Percentiles rank a stretch among this genome's conserved stretches.
These are phyloP conservation scores for Ameiurus melas DNA, from an alignment of 2,113 vertebrate species.

Conservation along the genomic window DNA sequence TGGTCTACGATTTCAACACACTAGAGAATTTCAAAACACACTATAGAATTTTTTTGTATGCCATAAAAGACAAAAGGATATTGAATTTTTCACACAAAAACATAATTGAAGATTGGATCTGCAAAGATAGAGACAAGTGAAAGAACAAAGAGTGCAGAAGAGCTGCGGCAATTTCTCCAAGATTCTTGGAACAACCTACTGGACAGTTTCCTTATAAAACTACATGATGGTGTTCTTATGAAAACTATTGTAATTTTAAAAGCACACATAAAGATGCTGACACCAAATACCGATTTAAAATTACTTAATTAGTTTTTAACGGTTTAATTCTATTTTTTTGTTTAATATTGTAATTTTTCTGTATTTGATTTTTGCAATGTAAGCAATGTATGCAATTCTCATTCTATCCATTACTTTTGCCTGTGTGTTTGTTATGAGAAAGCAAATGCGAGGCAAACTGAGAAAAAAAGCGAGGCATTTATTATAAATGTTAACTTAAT, in stretches of 20 bases:
- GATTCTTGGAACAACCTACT: too few species aligned
- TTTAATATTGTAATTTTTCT: neutral
- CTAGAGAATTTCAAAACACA: too few species aligned
- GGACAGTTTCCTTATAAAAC: too few species aligned
- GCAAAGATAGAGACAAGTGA: neutral
- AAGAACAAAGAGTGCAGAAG: neutral
- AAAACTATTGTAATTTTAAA: too few species aligned
- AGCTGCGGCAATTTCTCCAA: neutral
- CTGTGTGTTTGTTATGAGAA: neutral
- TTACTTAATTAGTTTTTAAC: neutral
- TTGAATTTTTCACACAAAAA: neutral
- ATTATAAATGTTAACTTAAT: constrained; percentile 15
- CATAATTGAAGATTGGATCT: neutral
- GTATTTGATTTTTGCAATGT: neutral
- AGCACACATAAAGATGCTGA: too few species aligned
- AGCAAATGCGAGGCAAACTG: too few species aligned
- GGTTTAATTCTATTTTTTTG: neutral
- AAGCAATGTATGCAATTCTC: neutral
- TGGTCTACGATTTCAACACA: too few species aligned
- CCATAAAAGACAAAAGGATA: neutral
- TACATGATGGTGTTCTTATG: too few species aligned
- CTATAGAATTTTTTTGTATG: too few species aligned
- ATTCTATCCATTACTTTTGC: neutral
- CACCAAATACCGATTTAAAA: neutral
- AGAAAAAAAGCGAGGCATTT: too few species aligned